phyloP scores from a whole-genome alignment of 2,113 vertebrate species.

The Sarotherodon lohbergeri region DNA sequence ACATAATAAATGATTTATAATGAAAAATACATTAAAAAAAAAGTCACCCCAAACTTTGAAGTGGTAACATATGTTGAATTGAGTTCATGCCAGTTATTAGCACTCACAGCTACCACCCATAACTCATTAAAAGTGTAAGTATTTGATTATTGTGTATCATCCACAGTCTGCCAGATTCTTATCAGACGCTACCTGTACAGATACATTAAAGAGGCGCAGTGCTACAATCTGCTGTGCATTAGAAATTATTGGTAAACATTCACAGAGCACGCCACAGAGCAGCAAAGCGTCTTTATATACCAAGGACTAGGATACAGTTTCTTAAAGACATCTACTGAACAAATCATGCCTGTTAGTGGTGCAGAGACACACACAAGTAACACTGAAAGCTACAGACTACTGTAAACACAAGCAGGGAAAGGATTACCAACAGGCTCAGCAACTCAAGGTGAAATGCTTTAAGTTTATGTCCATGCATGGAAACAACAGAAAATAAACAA shows the following conservation, averaged over 20 bases:
- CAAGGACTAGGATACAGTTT: conserved; percentile 44
- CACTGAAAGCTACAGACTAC: not conserved
- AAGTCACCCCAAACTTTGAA: not conserved
- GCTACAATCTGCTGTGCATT: not conserved
- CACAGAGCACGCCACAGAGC: not conserved
- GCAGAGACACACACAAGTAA: not conserved
- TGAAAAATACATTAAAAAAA: not conserved
- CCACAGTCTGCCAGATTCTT: not conserved
- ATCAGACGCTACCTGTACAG: not conserved
- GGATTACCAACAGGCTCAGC: conserved; percentile 3
- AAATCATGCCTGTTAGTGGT: not conserved
- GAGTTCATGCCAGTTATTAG: not conserved
- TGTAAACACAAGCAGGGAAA: not conserved
- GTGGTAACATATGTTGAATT: not conserved
- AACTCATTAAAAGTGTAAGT: not conserved
- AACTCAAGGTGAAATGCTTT: not conserved
- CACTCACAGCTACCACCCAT: not conserved
- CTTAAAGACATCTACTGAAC: not conserved
- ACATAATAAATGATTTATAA: not conserved
- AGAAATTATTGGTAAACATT: not conserved
- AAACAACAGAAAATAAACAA: conserved; percentile 28
- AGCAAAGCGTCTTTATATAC: not conserved
- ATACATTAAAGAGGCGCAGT: not conserved
- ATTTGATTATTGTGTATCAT: not conserved
- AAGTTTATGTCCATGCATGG: conserved; percentile 55